phyloP scores from a whole-genome alignment of 2,888 invertebrate species.

The Andrena praecox region DNA sequence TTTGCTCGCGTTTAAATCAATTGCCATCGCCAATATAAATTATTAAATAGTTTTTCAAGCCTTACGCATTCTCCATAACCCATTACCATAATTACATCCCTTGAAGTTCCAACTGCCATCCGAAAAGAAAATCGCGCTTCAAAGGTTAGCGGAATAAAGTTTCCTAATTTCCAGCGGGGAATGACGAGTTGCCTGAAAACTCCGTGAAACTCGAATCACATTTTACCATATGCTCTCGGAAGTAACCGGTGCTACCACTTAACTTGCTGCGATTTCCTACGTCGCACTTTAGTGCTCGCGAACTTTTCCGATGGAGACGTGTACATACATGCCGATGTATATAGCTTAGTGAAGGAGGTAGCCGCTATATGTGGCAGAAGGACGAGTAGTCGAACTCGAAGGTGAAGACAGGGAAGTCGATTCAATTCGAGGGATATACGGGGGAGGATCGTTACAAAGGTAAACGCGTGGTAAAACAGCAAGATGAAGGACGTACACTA shows the following conservation, averaged over 20 bases:
- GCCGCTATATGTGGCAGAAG: neutral
- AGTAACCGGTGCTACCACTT: neutral
- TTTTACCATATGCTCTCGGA: conserved; percentile 1
- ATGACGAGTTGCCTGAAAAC: neutral
- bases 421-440: neutral
- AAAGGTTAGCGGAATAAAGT: conserved; percentile 1
- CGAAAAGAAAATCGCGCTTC: neutral
- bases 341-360: conserved; percentile 5
- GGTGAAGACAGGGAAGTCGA: conserved; percentile 15
- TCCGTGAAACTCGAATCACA: conserved; percentile 15
- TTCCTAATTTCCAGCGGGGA: conserved; percentile 3
- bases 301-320: conserved; percentile 5
- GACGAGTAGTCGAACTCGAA: neutral
- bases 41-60: too few relatives aligned
- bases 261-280: conserved; percentile 21
- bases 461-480: neutral
- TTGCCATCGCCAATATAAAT: too few relatives aligned
- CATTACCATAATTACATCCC: too few relatives aligned
- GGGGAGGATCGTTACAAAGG: neutral
- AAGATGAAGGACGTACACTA: neutral
- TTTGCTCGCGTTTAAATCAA: too few relatives aligned
- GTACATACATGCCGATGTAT: too few relatives aligned
- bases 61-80: too few relatives aligned
- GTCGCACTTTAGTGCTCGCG: conserved; percentile 13
- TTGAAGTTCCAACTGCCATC: too few relatives aligned